These are phyloP conservation scores for Babyrousa celebensis DNA, from an alignment of 2,797 vertebrate species.

Conservation along the genomic window DNA sequence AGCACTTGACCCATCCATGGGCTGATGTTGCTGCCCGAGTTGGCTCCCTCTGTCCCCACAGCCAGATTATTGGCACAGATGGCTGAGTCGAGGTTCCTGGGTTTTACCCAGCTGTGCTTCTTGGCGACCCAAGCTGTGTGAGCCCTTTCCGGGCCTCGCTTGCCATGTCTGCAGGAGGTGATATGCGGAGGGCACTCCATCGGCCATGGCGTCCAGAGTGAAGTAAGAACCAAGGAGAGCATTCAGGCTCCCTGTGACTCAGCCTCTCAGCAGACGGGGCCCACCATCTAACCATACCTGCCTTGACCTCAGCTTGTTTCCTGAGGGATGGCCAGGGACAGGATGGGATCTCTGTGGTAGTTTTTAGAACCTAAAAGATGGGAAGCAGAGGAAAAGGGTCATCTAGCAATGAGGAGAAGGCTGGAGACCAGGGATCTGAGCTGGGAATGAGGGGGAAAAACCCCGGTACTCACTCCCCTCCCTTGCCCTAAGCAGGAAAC, in stretches of 20 bases:
- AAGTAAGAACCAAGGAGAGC: background rate
- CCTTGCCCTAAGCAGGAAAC: slow-evolving; percentile 62
- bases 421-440: background rate
- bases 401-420: background rate
- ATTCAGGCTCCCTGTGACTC: background rate
- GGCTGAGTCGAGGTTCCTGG: background rate
- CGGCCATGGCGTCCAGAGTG: background rate
- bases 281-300: no score
- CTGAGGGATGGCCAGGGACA: background rate
- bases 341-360: background rate
- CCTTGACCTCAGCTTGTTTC: background rate
- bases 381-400: background rate
- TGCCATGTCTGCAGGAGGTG: background rate
- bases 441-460: background rate
- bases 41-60: background rate
- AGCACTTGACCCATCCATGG: rapidly evolving
- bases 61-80: background rate
- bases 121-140: background rate
- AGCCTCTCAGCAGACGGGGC: background rate
- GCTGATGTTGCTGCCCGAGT: background rate
- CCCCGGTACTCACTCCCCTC: background rate
- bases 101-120: background rate
- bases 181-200: background rate
- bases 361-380: background rate
- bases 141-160: background rate